Evolutionary conservation across 2,113 vertebrate species (phyloP).

Genomic region (Heterochromis multidens): DNA sequence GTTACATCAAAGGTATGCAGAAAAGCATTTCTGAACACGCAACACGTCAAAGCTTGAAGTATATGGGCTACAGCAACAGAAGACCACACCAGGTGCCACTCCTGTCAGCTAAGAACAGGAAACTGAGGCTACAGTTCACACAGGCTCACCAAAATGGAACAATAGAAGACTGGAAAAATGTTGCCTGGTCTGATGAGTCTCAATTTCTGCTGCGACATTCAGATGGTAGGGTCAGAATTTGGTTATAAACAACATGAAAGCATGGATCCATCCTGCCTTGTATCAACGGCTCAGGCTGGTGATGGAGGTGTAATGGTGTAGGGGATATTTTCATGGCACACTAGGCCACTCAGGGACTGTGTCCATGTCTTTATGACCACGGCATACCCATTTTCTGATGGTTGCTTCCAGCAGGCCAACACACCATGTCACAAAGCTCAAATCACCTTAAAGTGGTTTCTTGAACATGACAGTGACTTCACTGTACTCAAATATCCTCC

Average conservation of each 20-base stretch:
- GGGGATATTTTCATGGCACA: not conserved
- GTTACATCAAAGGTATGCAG: no score
- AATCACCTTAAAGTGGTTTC: not conserved
- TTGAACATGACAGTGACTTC: not conserved
- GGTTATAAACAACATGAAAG: no score
- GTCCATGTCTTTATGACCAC: no score
- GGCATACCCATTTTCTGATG: no score
- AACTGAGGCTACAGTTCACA: not conserved
- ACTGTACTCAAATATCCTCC: not conserved
- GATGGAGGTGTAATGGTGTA: not conserved
- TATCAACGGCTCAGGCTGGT: not conserved
- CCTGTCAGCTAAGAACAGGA: not conserved
- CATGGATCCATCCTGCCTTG: not conserved
- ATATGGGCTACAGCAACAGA: no score
- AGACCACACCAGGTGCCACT: no score
- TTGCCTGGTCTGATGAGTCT: not conserved
- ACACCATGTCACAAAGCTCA: not conserved
- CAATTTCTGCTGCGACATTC: accelerated
- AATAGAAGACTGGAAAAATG: not conserved
- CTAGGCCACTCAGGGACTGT: no score
- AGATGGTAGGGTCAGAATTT: not conserved
- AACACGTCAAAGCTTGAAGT: no score
- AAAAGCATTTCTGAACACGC: no score
- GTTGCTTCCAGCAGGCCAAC: no score
- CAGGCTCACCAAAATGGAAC: not conserved